Evolutionary conservation across 1,140 invertebrate genomes (phyloP).

Genomic region (Drosophila varians): DNA sequence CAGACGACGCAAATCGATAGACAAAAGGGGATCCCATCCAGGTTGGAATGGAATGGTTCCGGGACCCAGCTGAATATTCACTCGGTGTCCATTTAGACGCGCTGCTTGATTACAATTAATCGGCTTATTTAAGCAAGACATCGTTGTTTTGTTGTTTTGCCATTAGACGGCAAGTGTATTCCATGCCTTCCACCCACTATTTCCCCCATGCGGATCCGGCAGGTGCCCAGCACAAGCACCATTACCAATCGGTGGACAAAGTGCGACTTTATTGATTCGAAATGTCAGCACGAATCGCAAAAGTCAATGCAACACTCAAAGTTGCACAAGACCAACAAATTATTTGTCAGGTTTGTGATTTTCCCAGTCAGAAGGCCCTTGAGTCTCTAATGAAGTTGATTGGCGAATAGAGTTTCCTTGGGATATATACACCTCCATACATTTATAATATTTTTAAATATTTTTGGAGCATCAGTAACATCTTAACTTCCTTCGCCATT

Average conservation of each 20-base stretch:
- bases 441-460: too few species aligned
- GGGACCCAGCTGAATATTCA: constrained; percentile 11
- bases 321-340: constrained; percentile 18
- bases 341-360: constrained; percentile 12
- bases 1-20: constrained; percentile 76
- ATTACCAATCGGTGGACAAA: constrained; percentile 25
- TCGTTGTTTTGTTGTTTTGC: constrained; percentile 16
- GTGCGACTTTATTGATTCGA: constrained; percentile 69
- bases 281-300: constrained; percentile 59
- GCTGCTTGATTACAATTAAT: constrained; percentile 80
- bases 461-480: too few species aligned
- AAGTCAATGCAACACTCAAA: constrained; percentile 23
- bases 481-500: background rate
- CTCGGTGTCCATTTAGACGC: constrained; percentile 39
- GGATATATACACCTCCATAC: too few species aligned
- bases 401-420: background rate
- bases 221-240: constrained; percentile 3
- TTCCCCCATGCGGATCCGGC: too few species aligned
- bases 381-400: background rate
- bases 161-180: constrained; percentile 31
- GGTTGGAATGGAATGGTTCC: constrained; percentile 1
- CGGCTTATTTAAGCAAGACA: constrained; percentile 70
- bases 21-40: constrained; percentile 35
- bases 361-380: background rate
- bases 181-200: too few species aligned